A percentile compares a stretch with the other conserved stretches of the same genome.
Conservation (phyloP, 2,113 vertebrate genomes). For the Halcyon senegalensis region DNA sequence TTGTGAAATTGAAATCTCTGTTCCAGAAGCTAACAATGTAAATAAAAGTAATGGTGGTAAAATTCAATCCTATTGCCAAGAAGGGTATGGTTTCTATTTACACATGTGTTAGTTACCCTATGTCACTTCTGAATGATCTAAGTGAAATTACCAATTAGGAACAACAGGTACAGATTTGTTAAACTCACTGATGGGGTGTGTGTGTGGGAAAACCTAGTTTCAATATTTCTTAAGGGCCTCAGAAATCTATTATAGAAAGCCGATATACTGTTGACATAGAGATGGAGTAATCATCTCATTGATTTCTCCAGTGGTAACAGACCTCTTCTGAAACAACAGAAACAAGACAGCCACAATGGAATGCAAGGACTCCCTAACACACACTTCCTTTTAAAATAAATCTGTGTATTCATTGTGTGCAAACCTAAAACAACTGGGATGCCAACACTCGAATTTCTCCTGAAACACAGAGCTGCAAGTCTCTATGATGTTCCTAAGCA, state of each 20-base stretch:
- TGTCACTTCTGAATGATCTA: neutral
- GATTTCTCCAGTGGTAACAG: conserved; percentile 4
- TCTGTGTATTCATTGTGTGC: neutral
- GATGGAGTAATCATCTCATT: neutral
- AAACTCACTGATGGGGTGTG: neutral
- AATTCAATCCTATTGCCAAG: neutral
- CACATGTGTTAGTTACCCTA: neutral
- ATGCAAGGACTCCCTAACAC: neutral
- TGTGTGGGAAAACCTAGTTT: neutral
- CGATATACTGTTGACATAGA: neutral
- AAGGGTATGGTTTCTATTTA: neutral
- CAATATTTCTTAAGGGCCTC: neutral
- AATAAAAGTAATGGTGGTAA: neutral
- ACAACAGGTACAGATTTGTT: neutral
- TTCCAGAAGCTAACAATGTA: neutral
- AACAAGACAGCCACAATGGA: neutral
- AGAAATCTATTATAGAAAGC: neutral
- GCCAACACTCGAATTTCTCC: neutral
- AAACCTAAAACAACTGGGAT: neutral
- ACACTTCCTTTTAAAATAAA: neutral
- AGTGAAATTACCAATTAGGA: neutral
- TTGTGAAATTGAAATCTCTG: neutral
- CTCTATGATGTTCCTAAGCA: neutral
- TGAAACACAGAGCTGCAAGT: neutral
- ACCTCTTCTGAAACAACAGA: neutral